Evolutionary conservation across 2,113 vertebrate genomes (phyloP), one percentile per base, ranked within the genome.

Genomic region (Poecile atricapillus): DNA sequence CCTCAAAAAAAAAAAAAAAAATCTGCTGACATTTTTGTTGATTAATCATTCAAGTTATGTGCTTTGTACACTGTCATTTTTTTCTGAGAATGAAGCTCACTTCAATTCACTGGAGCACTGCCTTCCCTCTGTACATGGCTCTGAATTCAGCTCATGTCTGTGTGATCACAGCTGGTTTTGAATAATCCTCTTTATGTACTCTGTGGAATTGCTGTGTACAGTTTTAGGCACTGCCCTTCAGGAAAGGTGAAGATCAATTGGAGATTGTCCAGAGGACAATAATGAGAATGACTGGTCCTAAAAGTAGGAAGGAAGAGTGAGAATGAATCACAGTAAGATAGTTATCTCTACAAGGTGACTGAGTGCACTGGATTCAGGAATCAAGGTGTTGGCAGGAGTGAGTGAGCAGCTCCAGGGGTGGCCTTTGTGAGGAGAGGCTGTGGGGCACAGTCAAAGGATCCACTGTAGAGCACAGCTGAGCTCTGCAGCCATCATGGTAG

Each of bases 391-490:
- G 63, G 37, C 2, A 18, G 67, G 30, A 10, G 25, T 33, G 30
- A 10, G 9, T 0, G 0, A 58, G 31, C 15, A 81, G 44, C 13
- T 44, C 21, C 28, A 68, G 14, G 21, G 30, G 15, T 47, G 11
- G 9, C 5, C 28, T 84, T 41, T 24, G 8, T 69, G 21, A 78
- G 25, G n/a, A 92, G 11, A 65, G 16, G 23, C 33, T 75, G 31
- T 18, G 43, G 65, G 43, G 41, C 31, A 43, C 30, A 15, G 22
- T 12, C 55, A 35, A 35, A 68, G 55, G 46, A 68, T 4, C 9
- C 46, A 30, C 2, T 1, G 6, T 9, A 60, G n/a, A 30, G n/a
- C 39, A 41, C 4, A 10, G 41, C 21, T 31, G 21, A 62, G 30
- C 39, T 30, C 53, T 31, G 65, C 35, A 91, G 35, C 23, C 21